Conservation (phyloP, 2,113 vertebrate species). For the Electrona antarctica region DNA sequence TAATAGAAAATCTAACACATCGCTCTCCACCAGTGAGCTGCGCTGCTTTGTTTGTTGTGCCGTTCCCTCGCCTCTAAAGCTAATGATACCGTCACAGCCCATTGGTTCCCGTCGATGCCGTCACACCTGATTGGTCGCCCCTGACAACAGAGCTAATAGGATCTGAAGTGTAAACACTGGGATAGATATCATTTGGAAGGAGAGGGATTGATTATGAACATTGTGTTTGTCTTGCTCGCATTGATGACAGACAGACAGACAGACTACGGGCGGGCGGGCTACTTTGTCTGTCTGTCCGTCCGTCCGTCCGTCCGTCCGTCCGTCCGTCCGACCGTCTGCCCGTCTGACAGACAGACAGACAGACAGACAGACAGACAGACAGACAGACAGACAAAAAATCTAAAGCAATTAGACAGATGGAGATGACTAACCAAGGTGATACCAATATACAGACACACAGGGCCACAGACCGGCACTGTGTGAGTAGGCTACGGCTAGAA, state of each 20-base stretch:
- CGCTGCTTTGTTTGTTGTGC: background rate
- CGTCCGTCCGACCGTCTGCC: conserved; percentile 8
- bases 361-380: no score
- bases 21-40: background rate
- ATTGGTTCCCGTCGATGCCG: conserved; percentile 2
- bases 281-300: no score
- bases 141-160: conserved; percentile 31
- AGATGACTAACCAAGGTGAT: no score
- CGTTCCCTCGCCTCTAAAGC: background rate
- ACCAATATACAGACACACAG: no score
- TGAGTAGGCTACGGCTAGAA: background rate
- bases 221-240: no score
- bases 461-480: no score
- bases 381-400: no score
- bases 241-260: no score
- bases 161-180: conserved; percentile 40
- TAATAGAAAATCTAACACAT: background rate
- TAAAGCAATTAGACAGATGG: no score
- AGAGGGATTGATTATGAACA: background rate
- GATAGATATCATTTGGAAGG: background rate
- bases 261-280: background rate
- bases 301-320: background rate
- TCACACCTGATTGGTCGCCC: conserved; percentile 18
- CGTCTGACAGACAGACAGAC: conserved; percentile 2
- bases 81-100: conserved; percentile 23